Conservation (phyloP, 2,797 vertebrate species). For the Dromococcyx pavoninus region DNA sequence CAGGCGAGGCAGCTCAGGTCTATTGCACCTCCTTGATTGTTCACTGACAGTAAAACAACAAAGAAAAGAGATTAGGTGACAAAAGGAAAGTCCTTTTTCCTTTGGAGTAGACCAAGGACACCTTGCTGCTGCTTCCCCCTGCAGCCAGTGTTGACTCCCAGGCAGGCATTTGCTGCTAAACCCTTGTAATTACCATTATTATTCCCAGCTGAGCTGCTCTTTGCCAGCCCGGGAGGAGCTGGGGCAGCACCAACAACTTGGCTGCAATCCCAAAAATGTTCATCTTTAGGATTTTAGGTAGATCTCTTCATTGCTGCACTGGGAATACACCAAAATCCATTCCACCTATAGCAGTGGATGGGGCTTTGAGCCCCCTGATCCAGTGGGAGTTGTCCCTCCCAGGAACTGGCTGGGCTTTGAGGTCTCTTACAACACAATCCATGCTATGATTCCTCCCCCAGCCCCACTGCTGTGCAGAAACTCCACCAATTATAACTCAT, state of each 20-base stretch:
- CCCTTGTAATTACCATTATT: no score
- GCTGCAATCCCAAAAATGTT: not conserved
- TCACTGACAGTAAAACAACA: not conserved
- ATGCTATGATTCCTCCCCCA: no score
- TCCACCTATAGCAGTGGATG: not conserved
- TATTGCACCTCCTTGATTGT: not conserved
- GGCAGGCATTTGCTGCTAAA: not conserved
- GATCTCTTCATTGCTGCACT: not conserved
- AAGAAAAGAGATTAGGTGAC: not conserved
- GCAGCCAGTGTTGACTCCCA: not conserved
- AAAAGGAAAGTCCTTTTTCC: not conserved
- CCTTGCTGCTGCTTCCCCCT: not conserved
- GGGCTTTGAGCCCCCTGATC: no score
- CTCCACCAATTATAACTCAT: fast-evolving
- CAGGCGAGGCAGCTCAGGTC: not conserved
- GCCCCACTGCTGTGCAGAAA: not conserved
- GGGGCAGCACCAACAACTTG: not conserved
- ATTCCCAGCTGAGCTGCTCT: not conserved
- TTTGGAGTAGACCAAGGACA: not conserved
- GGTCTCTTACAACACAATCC: no score
- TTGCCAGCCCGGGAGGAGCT: not conserved
- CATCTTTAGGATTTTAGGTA: not conserved
- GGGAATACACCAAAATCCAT: fast-evolving
- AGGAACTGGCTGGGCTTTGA: no score
- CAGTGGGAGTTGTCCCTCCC: no score